These are phyloP conservation scores for Melikaiella ostensackeni DNA, from an alignment of 2,888 invertebrate genomes.

Conservation along the genomic window DNA sequence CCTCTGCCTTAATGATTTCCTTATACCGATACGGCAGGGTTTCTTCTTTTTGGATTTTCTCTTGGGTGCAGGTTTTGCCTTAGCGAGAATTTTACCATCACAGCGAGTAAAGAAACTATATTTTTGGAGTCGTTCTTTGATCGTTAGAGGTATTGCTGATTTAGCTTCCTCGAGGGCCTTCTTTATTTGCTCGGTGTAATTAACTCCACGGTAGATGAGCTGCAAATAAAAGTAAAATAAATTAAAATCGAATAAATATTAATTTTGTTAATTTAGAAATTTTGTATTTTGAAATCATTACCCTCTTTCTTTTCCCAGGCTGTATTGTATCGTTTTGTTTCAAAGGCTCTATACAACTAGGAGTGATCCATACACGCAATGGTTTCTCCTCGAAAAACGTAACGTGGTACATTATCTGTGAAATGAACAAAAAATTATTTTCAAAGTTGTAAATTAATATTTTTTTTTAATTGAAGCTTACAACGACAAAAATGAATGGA, in stretches of 20 bases:
- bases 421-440: constrained; percentile 54
- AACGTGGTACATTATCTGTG: constrained; percentile 80
- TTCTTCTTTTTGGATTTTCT: not conserved
- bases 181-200: constrained; percentile 40
- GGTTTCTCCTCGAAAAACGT: constrained; percentile 78
- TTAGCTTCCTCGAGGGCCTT: constrained; percentile 46
- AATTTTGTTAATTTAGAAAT: not conserved
- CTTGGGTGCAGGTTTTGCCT: not conserved
- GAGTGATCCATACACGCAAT: not conserved
- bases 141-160: constrained; percentile 50
- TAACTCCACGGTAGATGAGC: not conserved
- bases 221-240: not conserved
- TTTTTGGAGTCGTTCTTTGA: constrained; percentile 53
- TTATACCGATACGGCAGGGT: not conserved
- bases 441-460: not conserved
- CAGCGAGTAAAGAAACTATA: constrained; percentile 49
- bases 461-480: too few relatives aligned
- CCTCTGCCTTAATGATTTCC: not conserved
- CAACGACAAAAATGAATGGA: too few relatives aligned
- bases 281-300: not conserved
- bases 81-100: not conserved
- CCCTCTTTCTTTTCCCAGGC: not conserved
- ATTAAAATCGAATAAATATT: not conserved
- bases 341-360: not conserved
- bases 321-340: not conserved